phyloP scores from a whole-genome alignment of 2,888 invertebrate genomes.

The Anaspis maculata region DNA sequence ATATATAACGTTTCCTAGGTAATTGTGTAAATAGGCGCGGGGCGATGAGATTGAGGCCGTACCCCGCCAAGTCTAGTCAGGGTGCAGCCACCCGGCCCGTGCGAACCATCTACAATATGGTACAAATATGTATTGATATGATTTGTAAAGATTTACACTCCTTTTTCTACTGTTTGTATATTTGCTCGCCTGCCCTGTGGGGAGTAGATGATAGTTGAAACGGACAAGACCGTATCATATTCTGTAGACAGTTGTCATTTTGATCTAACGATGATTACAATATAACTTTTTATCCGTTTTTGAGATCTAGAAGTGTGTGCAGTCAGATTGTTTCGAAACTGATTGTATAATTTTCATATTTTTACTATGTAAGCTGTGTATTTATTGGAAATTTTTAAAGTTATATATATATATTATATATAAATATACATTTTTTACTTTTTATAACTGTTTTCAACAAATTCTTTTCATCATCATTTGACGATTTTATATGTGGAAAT shows the following conservation, averaged over 20 bases:
- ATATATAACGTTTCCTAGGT: slow-evolving; percentile 38
- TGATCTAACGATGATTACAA: slow-evolving; percentile 36
- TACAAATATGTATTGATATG: slow-evolving; percentile 43
- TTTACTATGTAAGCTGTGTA: slow-evolving; percentile 39
- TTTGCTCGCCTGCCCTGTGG: slow-evolving; percentile 36
- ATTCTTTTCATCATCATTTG: slow-evolving; percentile 32
- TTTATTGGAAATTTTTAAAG: slow-evolving; percentile 40
- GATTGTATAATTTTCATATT: slow-evolving; percentile 37
- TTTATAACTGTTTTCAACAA: slow-evolving; percentile 40
- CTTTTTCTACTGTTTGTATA: slow-evolving; percentile 45
- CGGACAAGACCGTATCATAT: slow-evolving; percentile 37
- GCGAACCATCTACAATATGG: slow-evolving; percentile 34
- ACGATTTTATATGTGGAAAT: slow-evolving; percentile 31
- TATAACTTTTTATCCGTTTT: slow-evolving; percentile 39
- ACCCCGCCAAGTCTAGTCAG: slow-evolving; percentile 15
- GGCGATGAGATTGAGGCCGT: slow-evolving; percentile 30
- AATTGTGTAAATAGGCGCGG: slow-evolving; percentile 38
- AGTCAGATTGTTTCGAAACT: slow-evolving; percentile 35
- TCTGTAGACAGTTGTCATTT: slow-evolving; percentile 40
- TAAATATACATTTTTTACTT: slow-evolving; percentile 42
- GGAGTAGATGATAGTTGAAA: slow-evolving; percentile 32
- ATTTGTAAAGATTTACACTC: slow-evolving; percentile 44
- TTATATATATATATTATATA: too few relatives aligned
- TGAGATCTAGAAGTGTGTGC: slow-evolving; percentile 36
- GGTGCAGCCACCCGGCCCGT: slow-evolving; percentile 17